Conservation (phyloP, 2,113 vertebrate genomes). For the Corythaeola cristata region DNA sequence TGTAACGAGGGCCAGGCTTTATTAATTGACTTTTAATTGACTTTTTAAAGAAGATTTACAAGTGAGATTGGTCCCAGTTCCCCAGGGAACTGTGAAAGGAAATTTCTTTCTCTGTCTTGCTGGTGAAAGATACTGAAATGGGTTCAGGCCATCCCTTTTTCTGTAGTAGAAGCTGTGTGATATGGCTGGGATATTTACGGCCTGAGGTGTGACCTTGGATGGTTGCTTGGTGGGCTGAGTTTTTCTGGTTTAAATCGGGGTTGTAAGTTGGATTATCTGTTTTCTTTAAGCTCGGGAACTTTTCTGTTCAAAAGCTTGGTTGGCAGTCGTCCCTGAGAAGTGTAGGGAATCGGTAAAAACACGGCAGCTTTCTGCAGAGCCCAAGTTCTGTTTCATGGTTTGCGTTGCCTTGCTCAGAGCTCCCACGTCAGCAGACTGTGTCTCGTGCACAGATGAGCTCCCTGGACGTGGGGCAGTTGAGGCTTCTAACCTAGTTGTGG, state of each 20-base stretch:
- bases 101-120: neutral
- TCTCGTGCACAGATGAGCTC: accelerated
- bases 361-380: neutral
- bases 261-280: neutral
- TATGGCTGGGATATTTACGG: neutral
- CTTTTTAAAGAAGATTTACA: neutral
- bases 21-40: neutral
- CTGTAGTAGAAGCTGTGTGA: neutral
- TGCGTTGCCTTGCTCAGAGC: neutral
- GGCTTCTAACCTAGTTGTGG: neutral
- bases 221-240: neutral
- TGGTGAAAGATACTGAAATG: neutral
- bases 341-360: neutral
- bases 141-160: neutral
- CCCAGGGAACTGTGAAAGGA: neutral
- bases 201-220: neutral
- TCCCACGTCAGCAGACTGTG: neutral
- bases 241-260: neutral
- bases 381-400: accelerated
- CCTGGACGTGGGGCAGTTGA: neutral
- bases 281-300: neutral
- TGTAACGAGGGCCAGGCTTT: neutral
- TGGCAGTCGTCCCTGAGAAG: neutral
- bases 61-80: neutral
- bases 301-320: neutral